Conservation (phyloP, 2,113 vertebrate genomes). For the Heloderma charlesbogerti region DNA sequence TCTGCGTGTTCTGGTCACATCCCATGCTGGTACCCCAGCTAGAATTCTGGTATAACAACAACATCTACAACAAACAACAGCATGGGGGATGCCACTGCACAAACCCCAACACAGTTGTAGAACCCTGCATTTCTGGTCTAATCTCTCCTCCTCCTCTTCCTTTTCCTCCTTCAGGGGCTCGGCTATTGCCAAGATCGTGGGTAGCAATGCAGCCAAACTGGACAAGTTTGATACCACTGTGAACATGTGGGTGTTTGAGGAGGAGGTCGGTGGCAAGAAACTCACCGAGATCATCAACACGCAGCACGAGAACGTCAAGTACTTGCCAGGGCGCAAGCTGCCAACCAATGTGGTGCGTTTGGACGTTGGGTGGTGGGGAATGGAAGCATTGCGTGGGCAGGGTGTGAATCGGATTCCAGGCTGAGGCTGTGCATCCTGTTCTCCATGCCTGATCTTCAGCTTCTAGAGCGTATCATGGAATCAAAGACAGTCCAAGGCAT, state of each 20-base stretch:
- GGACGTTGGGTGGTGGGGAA: not conserved
- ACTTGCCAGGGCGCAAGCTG: conserved; percentile 94
- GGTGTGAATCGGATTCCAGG: not conserved
- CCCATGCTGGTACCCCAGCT: not conserved
- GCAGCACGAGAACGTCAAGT: conserved; percentile 94
- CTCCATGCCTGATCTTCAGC: not conserved
- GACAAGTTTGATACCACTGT: conserved; percentile 86
- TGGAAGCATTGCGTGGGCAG: not conserved
- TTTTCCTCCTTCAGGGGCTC: conserved; percentile 85
- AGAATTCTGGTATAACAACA: not conserved
- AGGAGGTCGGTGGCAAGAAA: conserved; percentile 85
- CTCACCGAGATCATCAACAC: conserved; percentile 96
- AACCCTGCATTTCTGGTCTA: not conserved
- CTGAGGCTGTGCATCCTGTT: not conserved
- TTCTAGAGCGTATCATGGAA: not conserved
- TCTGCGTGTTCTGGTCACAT: not conserved
- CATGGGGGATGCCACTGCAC: not conserved
- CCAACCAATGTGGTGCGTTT: conserved; percentile 92
- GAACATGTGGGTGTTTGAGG: conserved; percentile 98
- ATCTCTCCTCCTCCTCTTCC: not conserved
- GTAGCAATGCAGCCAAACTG: conserved; percentile 85
- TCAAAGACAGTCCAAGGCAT: not conserved
- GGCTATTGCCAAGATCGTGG: conserved; percentile 95
- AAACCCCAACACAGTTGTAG: not conserved
- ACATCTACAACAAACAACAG: too few species aligned